These are phyloP conservation scores for Phrynocephalus vlangalii DNA, from an alignment of 2,797 vertebrate species.

Conservation along the genomic window DNA sequence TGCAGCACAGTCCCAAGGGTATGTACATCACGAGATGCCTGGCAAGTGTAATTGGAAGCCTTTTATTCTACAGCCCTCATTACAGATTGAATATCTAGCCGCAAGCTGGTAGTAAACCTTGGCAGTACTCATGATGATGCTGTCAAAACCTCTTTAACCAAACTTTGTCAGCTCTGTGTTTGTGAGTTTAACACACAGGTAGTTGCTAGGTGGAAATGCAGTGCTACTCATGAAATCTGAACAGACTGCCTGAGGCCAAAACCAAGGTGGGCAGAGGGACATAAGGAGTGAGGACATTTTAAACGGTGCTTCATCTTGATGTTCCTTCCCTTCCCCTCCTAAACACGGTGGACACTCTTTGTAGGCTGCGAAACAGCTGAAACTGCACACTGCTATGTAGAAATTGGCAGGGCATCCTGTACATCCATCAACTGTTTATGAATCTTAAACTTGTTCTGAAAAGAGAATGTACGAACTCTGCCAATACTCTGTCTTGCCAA, in stretches of 20 bases:
- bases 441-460: background rate
- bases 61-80: conserved; percentile 23
- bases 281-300: background rate
- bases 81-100: conserved; percentile 21
- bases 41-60: conserved; percentile 11
- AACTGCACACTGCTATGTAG: background rate
- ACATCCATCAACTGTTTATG: background rate
- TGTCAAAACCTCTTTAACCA: conserved; percentile 1
- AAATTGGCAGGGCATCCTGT: background rate
- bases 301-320: background rate
- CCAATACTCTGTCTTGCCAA: background rate
- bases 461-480: background rate
- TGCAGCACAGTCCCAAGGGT: background rate
- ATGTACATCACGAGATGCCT: background rate
- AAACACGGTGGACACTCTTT: background rate
- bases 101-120: conserved; percentile 9
- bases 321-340: background rate
- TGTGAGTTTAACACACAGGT: conserved; percentile 17
- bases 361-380: background rate
- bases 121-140: background rate
- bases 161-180: background rate
- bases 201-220: background rate
- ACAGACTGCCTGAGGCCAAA: background rate
- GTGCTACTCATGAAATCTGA: background rate
- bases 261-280: background rate